Percentiles rank a stretch among this genome's conserved stretches.
phyloP scores from a whole-genome alignment of 2,797 vertebrate genomes.

The Cirrhinus molitorella region DNA sequence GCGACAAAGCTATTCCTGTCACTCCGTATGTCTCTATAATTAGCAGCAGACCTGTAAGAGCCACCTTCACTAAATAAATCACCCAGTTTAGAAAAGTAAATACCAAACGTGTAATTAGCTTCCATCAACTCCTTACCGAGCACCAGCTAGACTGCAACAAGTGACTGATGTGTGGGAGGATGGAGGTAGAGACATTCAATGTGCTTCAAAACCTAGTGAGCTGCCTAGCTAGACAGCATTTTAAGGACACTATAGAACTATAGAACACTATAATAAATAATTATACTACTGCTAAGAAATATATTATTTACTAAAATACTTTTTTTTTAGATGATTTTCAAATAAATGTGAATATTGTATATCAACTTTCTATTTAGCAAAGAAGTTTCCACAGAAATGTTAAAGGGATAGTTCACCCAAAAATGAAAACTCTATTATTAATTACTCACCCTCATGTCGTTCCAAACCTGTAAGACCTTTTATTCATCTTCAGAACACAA shows the following conservation, averaged over 20 bases:
- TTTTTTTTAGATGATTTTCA: neutral
- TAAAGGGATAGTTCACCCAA: neutral
- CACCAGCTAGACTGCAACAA: conserved; percentile 18
- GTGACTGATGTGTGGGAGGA: conserved; percentile 19
- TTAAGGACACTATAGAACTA: neutral
- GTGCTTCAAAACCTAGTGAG: neutral
- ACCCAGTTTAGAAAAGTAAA: conserved; percentile 62
- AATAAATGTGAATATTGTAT: neutral
- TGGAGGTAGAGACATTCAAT: neutral
- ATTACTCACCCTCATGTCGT: no score
- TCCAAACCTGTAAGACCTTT: no score
- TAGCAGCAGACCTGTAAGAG: conserved; percentile 62
- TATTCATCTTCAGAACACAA: no score
- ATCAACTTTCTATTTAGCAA: neutral
- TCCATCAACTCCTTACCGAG: conserved; percentile 53
- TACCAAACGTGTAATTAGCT: conserved; percentile 70
- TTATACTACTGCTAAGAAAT: neutral
- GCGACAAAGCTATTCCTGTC: conserved; percentile 73
- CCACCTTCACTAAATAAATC: conserved; percentile 67
- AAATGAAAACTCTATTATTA: no score
- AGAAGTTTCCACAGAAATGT: neutral
- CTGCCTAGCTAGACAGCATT: neutral
- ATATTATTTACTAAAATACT: no score
- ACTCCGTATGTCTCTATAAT: conserved; percentile 69
- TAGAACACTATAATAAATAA: neutral